Conservation (phyloP, 2,888 invertebrate species). For the Chrysolina americana region DNA sequence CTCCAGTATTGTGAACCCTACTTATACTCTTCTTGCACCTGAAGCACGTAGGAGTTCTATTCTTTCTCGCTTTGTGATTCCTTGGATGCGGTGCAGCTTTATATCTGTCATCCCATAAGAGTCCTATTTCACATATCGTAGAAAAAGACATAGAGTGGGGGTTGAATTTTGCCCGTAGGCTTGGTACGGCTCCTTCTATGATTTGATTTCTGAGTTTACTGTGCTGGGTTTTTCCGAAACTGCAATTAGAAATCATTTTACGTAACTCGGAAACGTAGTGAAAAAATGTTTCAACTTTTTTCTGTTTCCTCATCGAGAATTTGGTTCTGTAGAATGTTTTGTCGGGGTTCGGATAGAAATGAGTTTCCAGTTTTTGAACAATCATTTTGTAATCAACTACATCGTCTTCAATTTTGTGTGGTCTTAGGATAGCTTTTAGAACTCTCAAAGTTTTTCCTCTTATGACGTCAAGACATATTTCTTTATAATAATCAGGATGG, state of each 20-base stretch:
- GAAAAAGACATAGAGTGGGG: slow-evolving; percentile 30
- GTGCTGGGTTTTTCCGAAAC: slow-evolving; percentile 26
- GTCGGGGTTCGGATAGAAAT: slow-evolving; percentile 40
- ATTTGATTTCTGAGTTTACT: slow-evolving; percentile 34
- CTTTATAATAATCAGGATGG: slow-evolving; percentile 31
- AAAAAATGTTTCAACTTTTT: slow-evolving; percentile 34
- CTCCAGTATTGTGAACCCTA: slow-evolving; percentile 27
- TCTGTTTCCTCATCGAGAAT: slow-evolving; percentile 38
- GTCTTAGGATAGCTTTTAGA: slow-evolving; percentile 28
- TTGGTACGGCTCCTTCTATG: slow-evolving; percentile 15
- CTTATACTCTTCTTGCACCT: slow-evolving; percentile 31
- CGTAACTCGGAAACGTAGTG: slow-evolving; percentile 38
- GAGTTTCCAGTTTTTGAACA: slow-evolving; percentile 29
- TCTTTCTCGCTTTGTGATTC: slow-evolving; percentile 36
- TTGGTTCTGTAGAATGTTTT: slow-evolving; percentile 29
- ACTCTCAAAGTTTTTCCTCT: slow-evolving; percentile 31
- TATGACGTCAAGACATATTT: slow-evolving; percentile 30
- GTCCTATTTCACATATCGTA: slow-evolving; percentile 36
- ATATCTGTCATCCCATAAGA: slow-evolving; percentile 32
- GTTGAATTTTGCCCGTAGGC: slow-evolving; percentile 32
- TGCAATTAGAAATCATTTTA: slow-evolving; percentile 37
- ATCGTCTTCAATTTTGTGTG: slow-evolving; percentile 31
- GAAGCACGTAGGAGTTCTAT: slow-evolving; percentile 40
- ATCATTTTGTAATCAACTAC: slow-evolving; percentile 34
- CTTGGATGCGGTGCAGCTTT: slow-evolving; percentile 21